A percentile compares a stretch with the other conserved stretches of the same genome.
These are phyloP conservation scores for Bradypodion ventrale DNA, from an alignment of 2,797 vertebrate species.

Conservation along the genomic window DNA sequence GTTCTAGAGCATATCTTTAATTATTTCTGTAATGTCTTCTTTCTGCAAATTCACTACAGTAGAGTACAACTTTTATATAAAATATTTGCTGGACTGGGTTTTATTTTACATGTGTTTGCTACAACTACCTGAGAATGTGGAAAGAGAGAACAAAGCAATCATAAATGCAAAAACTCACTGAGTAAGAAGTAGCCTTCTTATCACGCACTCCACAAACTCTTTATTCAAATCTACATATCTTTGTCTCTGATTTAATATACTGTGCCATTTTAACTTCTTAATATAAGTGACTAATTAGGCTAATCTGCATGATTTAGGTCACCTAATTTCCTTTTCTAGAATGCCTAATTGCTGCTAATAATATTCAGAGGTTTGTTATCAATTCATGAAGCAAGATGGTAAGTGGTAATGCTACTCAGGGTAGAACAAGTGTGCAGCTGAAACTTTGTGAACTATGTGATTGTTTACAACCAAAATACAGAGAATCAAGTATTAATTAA, in stretches of 20 bases:
- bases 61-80: background rate
- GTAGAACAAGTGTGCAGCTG: background rate
- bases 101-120: background rate
- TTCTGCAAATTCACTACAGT: background rate
- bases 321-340: conserved; percentile 9
- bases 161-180: background rate
- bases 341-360: conserved; percentile 18
- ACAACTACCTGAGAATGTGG: conserved; percentile 2
- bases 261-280: conserved; percentile 12
- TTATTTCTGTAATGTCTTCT: conserved; percentile 14
- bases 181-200: background rate
- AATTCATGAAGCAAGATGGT: background rate
- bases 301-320: conserved; percentile 35
- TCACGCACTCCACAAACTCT: conserved; percentile 22
- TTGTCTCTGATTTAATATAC: conserved; percentile 23
- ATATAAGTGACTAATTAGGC: conserved; percentile 37
- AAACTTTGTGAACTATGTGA: background rate
- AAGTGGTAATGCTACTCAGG: background rate
- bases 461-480: background rate
- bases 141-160: background rate
- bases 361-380: conserved; percentile 9
- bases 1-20: background rate
- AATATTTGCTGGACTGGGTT: background rate
- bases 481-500: background rate
- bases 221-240: conserved; percentile 35